These are phyloP conservation scores for Lasius platythorax DNA, from an alignment of 2,888 invertebrate species.

Conservation along the genomic window DNA sequence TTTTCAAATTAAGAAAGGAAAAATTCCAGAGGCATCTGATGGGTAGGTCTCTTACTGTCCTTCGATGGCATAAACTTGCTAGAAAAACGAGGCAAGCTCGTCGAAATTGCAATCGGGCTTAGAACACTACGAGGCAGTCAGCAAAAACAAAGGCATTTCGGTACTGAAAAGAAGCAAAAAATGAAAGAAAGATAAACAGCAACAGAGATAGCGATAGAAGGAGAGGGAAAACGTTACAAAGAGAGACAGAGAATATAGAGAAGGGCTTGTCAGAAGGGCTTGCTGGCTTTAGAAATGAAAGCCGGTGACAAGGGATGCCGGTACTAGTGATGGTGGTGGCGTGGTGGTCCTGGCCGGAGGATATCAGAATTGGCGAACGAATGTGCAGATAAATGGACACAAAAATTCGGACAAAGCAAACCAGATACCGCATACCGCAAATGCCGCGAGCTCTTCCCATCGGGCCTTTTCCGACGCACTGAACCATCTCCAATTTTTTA, in stretches of 20 bases:
- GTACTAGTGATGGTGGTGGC: conserved; percentile 56
- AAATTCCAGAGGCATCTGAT: conserved; percentile 50
- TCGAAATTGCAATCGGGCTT: conserved; percentile 78
- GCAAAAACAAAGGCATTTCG: conserved; percentile 74
- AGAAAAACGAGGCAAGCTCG: conserved; percentile 58
- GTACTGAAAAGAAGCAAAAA: conserved; percentile 48
- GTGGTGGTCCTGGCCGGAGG: conserved; percentile 46
- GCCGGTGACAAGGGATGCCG: conserved; percentile 67
- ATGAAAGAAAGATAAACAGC: conserved; percentile 58
- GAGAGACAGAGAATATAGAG: conserved; percentile 37
- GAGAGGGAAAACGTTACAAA: neutral
- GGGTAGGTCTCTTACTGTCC: conserved; percentile 52
- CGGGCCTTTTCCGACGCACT: conserved; percentile 38
- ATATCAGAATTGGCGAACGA: conserved; percentile 65
- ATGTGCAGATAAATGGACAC: conserved; percentile 79
- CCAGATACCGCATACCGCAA: conserved; percentile 76
- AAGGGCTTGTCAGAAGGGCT: conserved; percentile 63
- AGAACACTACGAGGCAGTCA: conserved; percentile 68
- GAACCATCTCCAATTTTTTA: conserved; percentile 47
- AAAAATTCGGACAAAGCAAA: conserved; percentile 81
- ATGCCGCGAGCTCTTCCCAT: conserved; percentile 70
- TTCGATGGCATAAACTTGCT: conserved; percentile 61
- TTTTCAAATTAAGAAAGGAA: conserved; percentile 49
- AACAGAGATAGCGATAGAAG: conserved; percentile 24
- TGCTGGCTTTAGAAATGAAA: conserved; percentile 72